Percentiles rank a stretch among this genome's conserved stretches.
These are phyloP conservation scores for Halcyon malimbica DNA, from an alignment of 2,113 vertebrate genomes.

Conservation along the genomic window DNA sequence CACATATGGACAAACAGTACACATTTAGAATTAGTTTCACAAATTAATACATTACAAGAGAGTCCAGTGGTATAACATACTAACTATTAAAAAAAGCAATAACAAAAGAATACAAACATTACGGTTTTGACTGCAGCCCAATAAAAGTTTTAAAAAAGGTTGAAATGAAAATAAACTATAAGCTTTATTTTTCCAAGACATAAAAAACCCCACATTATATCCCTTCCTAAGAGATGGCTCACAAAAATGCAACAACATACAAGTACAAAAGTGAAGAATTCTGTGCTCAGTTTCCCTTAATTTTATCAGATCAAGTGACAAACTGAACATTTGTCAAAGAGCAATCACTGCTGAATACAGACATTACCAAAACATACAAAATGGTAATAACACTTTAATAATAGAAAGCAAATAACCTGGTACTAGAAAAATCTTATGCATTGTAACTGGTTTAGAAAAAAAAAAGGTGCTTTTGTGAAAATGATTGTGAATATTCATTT, in stretches of 20 bases:
- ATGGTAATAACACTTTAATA: conserved; percentile 58
- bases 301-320: conserved; percentile 54
- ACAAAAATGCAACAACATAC: conserved; percentile 54
- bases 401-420: conserved; percentile 60
- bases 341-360: conserved; percentile 23
- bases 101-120: conserved; percentile 70
- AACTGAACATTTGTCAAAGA: conserved; percentile 42
- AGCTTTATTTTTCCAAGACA: conserved; percentile 53
- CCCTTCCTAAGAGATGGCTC: conserved; percentile 9
- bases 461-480: conserved; percentile 67
- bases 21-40: conserved; percentile 67
- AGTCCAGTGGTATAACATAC: conserved; percentile 75
- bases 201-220: conserved; percentile 16
- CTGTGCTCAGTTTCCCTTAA: conserved; percentile 63
- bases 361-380: conserved; percentile 61
- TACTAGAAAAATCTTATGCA: conserved; percentile 50
- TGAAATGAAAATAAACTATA: conserved; percentile 27
- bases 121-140: conserved; percentile 59
- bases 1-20: conserved; percentile 71
- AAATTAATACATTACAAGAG: conserved; percentile 71
- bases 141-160: conserved; percentile 45
- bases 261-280: conserved; percentile 65
- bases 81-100: conserved; percentile 65
- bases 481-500: conserved; percentile 54
- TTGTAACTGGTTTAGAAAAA: conserved; percentile 55